Evolutionary conservation across 2,888 invertebrate genomes (phyloP).

Genomic region (Tineola bisselliella): DNA sequence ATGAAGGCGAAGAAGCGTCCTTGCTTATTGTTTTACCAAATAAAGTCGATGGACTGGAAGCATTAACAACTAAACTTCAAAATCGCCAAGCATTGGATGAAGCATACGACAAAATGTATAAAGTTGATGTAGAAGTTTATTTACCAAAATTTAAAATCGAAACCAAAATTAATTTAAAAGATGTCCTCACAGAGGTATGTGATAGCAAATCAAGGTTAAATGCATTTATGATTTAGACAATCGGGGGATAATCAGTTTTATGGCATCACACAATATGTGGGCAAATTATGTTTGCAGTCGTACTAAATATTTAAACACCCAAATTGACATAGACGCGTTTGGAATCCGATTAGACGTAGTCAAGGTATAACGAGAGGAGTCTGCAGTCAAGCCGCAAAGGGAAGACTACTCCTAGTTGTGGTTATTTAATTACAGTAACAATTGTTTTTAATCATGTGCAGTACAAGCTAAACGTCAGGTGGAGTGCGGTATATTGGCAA

Average conservation of each 20-base stretch:
- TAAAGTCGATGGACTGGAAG: slow-evolving; percentile 69
- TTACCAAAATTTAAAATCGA: slow-evolving; percentile 86
- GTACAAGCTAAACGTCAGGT: no score
- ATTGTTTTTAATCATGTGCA: not conserved
- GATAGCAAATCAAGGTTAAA: slow-evolving; percentile 15
- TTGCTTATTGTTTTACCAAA: slow-evolving; percentile 81
- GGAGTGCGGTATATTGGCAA: no score
- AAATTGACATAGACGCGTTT: no score
- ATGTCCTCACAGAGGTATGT: slow-evolving; percentile 68
- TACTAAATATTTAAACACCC: no score
- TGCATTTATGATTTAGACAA: not conserved
- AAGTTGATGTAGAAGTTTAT: slow-evolving; percentile 67
- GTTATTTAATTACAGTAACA: not conserved
- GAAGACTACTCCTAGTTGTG: no score
- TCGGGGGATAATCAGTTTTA: not conserved
- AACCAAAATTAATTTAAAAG: slow-evolving; percentile 71
- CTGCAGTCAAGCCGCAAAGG: no score
- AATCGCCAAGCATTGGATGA: slow-evolving; percentile 41
- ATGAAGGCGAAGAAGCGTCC: slow-evolving; percentile 72
- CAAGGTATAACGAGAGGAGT: no score
- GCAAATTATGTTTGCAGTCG: no score
- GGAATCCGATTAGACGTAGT: no score
- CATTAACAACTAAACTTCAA: slow-evolving; percentile 69
- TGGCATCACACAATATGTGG: no score
- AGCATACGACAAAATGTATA: slow-evolving; percentile 43